A percentile compares a stretch with the other conserved stretches of the same genome.
Conservation (phyloP, 2,888 invertebrate genomes). For the Leptinotarsa haldemani region DNA sequence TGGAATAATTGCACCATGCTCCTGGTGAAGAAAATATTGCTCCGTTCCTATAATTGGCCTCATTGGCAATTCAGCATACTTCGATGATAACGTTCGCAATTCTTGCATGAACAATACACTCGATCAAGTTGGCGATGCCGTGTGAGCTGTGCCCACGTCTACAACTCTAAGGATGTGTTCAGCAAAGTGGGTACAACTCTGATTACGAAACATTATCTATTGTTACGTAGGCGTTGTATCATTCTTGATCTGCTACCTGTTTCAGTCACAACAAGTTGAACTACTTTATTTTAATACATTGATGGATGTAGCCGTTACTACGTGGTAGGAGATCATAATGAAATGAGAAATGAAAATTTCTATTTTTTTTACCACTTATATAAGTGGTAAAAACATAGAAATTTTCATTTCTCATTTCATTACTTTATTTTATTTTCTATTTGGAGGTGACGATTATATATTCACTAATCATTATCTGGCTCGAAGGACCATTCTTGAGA, state of each 20-base stretch:
- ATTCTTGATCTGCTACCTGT: constrained; percentile 33
- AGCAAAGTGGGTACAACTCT: constrained; percentile 36
- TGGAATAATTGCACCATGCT: background rate
- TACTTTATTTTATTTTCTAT: background rate
- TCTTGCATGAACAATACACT: constrained; percentile 41
- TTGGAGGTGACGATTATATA: background rate
- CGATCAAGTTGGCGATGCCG: constrained; percentile 38
- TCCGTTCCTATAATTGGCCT: background rate
- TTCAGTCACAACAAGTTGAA: constrained; percentile 1
- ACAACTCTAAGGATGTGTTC: constrained; percentile 38
- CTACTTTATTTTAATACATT: too few species aligned
- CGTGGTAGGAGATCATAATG: too few species aligned
- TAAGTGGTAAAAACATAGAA: too few species aligned
- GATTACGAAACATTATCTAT: constrained; percentile 38
- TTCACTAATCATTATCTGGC: background rate
- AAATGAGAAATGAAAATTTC: too few species aligned
- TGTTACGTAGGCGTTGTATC: constrained; percentile 29
- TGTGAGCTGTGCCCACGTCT: constrained; percentile 46
- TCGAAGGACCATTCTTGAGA: background rate
- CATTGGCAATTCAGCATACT: background rate
- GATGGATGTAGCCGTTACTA: too few species aligned
- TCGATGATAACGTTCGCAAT: constrained; percentile 42
- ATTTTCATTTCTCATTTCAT: too few species aligned
- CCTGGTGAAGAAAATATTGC: background rate
- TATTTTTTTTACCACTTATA: too few species aligned